Conservation (phyloP, 2,888 invertebrate species). For the Zygothrica quintamaculata region DNA sequence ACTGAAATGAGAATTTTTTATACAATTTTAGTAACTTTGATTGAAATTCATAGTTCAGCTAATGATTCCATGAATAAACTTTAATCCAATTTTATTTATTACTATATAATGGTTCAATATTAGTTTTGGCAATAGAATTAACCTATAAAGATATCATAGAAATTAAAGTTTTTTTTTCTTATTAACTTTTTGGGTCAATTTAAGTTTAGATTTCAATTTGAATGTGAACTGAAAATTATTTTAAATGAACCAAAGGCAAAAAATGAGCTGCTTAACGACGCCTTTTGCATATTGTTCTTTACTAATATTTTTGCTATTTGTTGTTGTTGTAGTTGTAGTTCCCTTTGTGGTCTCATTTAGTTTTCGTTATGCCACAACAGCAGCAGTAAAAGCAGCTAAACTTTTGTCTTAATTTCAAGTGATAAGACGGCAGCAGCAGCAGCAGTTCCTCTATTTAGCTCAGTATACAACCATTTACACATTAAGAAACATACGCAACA, state of each 20-base stretch:
- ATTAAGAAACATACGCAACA: slow-evolving; percentile 9
- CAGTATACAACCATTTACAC: slow-evolving; percentile 8
- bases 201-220: not conserved
- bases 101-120: too few relatives aligned
- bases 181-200: too few relatives aligned
- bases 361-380: slow-evolving; percentile 48
- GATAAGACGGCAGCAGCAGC: slow-evolving; percentile 59
- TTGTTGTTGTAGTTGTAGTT: slow-evolving; percentile 18
- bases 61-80: too few relatives aligned
- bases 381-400: slow-evolving; percentile 19
- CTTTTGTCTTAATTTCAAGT: slow-evolving; percentile 74
- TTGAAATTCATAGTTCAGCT: too few relatives aligned
- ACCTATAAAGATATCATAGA: not conserved
- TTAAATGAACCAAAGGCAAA: slow-evolving; percentile 28
- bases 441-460: not conserved
- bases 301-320: not conserved
- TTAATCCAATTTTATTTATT: too few relatives aligned
- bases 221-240: slow-evolving; percentile 23
- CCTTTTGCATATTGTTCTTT: too few relatives aligned
- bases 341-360: slow-evolving; percentile 60
- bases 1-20: too few relatives aligned
- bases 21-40: too few relatives aligned
- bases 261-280: slow-evolving; percentile 14
- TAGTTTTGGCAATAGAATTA: too few relatives aligned
- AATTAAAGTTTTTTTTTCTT: not conserved